Conservation (phyloP, 2,888 invertebrate species). For the Phrixothrix hirtus region DNA sequence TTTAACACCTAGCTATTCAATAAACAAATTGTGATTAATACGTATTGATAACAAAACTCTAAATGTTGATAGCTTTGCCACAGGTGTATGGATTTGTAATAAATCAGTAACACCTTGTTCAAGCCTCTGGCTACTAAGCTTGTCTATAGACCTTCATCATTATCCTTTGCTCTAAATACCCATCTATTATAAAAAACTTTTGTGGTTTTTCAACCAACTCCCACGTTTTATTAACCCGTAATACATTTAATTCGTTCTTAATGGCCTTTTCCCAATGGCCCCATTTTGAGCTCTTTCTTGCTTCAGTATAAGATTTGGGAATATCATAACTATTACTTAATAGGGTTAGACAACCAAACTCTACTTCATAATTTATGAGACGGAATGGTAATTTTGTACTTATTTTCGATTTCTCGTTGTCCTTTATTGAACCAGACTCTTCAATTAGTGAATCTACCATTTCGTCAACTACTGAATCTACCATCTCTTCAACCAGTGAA, state of each 20-base stretch:
- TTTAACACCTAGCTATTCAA: too few relatives aligned
- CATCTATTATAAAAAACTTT: not conserved
- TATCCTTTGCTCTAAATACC: conserved; percentile 30
- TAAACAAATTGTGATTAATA: too few relatives aligned
- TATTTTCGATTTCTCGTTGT: not conserved
- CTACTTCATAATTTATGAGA: not conserved
- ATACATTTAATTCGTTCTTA: conserved; percentile 1
- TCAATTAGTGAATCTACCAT: too few relatives aligned
- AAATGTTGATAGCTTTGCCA: too few relatives aligned
- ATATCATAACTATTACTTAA: not conserved
- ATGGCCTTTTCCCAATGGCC: not conserved
- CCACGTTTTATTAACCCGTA: conserved; percentile 2
- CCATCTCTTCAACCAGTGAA: too few relatives aligned
- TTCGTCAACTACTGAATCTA: too few relatives aligned
- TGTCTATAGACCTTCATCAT: not conserved
- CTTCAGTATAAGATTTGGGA: not conserved
- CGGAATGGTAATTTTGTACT: not conserved
- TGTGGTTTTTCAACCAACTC: conserved; percentile 3
- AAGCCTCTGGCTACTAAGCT: conserved; percentile 1
- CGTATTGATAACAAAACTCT: too few relatives aligned
- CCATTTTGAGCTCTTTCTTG: too few relatives aligned
- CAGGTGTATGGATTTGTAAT: too few relatives aligned
- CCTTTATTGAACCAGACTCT: not conserved
- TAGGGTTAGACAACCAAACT: not conserved
- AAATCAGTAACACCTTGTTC: too few relatives aligned